A percentile compares a stretch with the other conserved stretches of the same genome.
These are phyloP conservation scores for Anolis carolinensis DNA, from an alignment of 2,113 vertebrate genomes.

Conservation along the genomic window DNA sequence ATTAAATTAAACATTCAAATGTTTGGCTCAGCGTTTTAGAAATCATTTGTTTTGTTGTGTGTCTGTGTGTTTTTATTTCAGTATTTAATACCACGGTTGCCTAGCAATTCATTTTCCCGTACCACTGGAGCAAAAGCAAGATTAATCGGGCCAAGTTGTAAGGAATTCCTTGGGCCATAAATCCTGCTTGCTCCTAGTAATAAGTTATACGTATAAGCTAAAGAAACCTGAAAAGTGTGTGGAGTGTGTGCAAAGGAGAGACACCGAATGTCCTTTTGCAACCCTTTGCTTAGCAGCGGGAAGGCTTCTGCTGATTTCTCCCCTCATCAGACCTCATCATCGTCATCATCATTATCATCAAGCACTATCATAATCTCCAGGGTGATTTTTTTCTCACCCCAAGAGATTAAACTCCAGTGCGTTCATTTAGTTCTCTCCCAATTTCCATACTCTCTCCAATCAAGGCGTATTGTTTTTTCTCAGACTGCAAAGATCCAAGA, in stretches of 20 bases:
- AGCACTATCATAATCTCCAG: not conserved
- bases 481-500: not conserved
- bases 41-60: not conserved
- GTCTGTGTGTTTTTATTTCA: not conserved
- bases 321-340: not conserved
- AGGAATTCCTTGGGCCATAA: not conserved
- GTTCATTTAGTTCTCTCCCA: not conserved
- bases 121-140: constrained; percentile 6
- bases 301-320: not conserved
- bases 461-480: not conserved
- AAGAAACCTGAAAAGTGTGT: not conserved
- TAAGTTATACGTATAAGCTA: not conserved
- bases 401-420: not conserved
- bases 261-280: not conserved
- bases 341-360: not conserved
- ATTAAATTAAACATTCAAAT: not conserved
- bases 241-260: not conserved
- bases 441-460: not conserved
- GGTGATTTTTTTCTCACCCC: not conserved
- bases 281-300: not conserved
- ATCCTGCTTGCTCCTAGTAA: not conserved
- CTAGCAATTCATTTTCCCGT: constrained; percentile 9
- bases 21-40: not conserved
- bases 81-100: constrained; percentile 5
- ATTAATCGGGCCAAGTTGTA: constrained; percentile 10